Percentiles rank a stretch among this genome's conserved stretches.
phyloP scores from a whole-genome alignment of 1,140 invertebrate species.

The Drosophila pruinosa region DNA sequence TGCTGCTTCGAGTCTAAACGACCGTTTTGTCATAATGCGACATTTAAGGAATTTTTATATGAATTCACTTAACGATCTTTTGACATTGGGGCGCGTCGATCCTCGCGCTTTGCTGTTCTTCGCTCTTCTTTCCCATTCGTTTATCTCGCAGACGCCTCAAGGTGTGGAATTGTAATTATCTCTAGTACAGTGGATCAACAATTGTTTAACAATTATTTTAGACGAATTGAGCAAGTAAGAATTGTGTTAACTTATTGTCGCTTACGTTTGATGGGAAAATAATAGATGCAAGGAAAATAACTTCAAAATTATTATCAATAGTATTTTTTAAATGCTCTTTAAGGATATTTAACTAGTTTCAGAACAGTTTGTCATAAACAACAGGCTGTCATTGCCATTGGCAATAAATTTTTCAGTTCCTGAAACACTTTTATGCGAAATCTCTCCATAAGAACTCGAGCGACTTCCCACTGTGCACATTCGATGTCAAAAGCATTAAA shows the following conservation, averaged over 20 bases:
- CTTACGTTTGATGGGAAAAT: no score
- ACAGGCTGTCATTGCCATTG: neutral
- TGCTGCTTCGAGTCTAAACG: slow-evolving; percentile 54
- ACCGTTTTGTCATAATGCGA: slow-evolving; percentile 81
- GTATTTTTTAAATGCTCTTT: neutral
- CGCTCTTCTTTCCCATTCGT: neutral
- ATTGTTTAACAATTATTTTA: no score
- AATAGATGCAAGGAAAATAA: no score
- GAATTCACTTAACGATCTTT: slow-evolving; percentile 76
- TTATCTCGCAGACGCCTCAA: slow-evolving; percentile 30
- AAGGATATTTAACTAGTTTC: neutral
- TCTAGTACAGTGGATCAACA: slow-evolving; percentile 47
- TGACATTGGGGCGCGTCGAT: slow-evolving; percentile 53
- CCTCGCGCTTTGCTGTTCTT: slow-evolving; percentile 28
- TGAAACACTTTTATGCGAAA: slow-evolving; percentile 4
- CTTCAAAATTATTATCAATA: neutral
- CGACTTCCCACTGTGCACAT: slow-evolving; percentile 33
- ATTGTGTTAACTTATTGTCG: no score
- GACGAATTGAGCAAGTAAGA: no score
- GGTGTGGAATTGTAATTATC: slow-evolving; percentile 79
- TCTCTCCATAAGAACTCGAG: slow-evolving; percentile 6
- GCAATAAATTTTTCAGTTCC: slow-evolving; percentile 3
- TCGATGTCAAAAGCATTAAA: slow-evolving; percentile 41
- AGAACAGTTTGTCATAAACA: neutral
- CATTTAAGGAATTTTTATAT: slow-evolving; percentile 82